Conservation (phyloP, 2,113 vertebrate species). For the Prochilodus magdalenae region DNA sequence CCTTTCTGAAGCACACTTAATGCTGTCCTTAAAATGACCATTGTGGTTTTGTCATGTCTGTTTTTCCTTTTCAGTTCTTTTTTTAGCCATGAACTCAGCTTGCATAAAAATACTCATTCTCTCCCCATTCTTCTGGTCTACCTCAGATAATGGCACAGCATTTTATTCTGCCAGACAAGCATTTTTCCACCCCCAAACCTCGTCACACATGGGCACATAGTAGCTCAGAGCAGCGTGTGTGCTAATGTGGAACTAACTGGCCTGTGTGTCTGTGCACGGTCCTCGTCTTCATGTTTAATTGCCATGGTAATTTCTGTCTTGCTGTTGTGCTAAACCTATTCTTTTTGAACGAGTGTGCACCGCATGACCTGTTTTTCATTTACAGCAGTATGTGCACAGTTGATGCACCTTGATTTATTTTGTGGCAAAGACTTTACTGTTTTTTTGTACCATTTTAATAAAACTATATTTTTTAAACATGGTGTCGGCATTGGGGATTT, state of each 20-base stretch:
- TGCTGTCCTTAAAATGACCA: conserved; percentile 26
- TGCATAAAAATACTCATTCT: neutral
- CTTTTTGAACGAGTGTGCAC: conserved; percentile 27
- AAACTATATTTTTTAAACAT: neutral
- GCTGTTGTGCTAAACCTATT: conserved; percentile 11
- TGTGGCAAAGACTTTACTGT: neutral
- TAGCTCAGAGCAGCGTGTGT: neutral
- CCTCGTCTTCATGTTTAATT: conserved; percentile 21
- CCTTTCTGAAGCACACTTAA: conserved; percentile 10
- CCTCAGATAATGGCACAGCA: conserved; percentile 16
- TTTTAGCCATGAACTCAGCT: conserved; percentile 2
- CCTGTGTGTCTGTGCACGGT: neutral
- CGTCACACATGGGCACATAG: neutral
- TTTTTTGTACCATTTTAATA: neutral
- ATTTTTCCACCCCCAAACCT: no score
- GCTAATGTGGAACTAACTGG: conserved; percentile 35
- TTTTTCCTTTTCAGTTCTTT: neutral
- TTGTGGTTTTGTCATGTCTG: neutral
- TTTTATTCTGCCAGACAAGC: conserved; percentile 24
- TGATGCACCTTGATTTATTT: neutral
- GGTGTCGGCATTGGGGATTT: neutral
- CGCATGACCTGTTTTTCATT: neutral
- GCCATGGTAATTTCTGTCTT: conserved; percentile 18
- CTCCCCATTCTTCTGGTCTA: neutral
- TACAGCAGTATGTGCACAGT: neutral